phyloP scores from a whole-genome alignment of 1,140 invertebrate species.

The Ridgeia piscesae region DNA sequence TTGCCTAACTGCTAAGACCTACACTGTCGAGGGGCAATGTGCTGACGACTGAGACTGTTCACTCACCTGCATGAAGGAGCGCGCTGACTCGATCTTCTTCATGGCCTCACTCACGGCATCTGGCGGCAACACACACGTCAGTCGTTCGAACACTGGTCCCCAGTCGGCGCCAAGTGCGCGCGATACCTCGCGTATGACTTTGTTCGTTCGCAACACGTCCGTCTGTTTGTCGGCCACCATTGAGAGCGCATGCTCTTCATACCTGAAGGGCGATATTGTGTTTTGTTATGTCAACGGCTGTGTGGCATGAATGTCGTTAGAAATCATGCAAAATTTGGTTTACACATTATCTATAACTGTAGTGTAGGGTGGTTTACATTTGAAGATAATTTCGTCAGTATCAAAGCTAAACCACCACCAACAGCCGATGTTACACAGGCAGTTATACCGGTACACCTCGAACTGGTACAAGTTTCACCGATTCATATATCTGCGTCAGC shows the following conservation, averaged over 20 bases:
- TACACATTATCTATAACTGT: too few relatives aligned
- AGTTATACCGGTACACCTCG: too few relatives aligned
- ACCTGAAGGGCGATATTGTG: not conserved
- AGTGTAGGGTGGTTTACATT: too few relatives aligned
- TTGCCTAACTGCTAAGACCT: not conserved
- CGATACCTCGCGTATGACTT: constrained; percentile 28
- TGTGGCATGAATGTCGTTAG: not conserved
- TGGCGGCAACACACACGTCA: constrained; percentile 21
- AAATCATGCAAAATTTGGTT: too few relatives aligned
- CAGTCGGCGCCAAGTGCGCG: constrained; percentile 25
- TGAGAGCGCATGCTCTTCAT: not conserved
- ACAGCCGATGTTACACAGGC: too few relatives aligned
- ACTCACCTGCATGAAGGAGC: constrained; percentile 24
- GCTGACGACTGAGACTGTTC: not conserved
- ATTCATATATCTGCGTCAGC: too few relatives aligned
- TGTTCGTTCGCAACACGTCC: constrained; percentile 27
- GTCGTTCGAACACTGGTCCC: constrained; percentile 25
- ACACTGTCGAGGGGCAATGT: not conserved
- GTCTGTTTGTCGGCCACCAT: constrained; percentile 14
- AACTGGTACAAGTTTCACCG: too few relatives aligned
- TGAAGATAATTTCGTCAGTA: too few relatives aligned
- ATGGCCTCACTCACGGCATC: constrained; percentile 15
- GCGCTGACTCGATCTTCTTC: constrained; percentile 23
- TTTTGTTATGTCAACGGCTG: not conserved
- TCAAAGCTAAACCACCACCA: too few relatives aligned